These are phyloP conservation scores for Perizoma flavofasciatum DNA, from an alignment of 2,888 invertebrate species.

Conservation along the genomic window DNA sequence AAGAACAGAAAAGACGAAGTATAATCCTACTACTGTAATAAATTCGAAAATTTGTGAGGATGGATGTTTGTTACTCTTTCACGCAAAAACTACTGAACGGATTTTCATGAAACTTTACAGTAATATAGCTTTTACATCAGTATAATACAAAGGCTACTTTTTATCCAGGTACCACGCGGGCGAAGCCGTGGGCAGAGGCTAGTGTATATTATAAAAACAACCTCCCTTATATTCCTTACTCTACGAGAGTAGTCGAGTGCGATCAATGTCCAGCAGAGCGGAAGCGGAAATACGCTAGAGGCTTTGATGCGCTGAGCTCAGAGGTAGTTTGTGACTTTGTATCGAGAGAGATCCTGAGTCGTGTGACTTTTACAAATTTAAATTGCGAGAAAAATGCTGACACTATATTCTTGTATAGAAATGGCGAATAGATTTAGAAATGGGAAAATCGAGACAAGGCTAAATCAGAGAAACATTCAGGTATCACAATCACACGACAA, in stretches of 20 bases:
- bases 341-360: slow-evolving; percentile 2
- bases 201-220: no score
- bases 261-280: slow-evolving; percentile 20
- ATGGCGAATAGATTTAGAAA: neutral
- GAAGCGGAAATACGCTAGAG: slow-evolving; percentile 23
- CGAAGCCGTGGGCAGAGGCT: no score
- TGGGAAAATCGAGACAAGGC: neutral
- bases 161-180: no score
- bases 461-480: no score
- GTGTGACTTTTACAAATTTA: slow-evolving; percentile 11
- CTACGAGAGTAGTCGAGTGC: slow-evolving; percentile 1
- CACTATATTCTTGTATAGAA: neutral
- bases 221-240: neutral
- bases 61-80: no score
- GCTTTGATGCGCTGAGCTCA: slow-evolving; percentile 18
- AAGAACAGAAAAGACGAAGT: slow-evolving; percentile 1
- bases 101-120: no score
- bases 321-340: slow-evolving; percentile 22
- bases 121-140: no score
- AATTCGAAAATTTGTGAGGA: no score
- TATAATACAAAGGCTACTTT: no score
- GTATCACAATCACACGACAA: no score
- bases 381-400: slow-evolving; percentile 10
- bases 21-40: no score
- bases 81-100: no score